Evolutionary conservation across 1,140 invertebrate species (phyloP).

Genomic region (Zophobas atratus): DNA sequence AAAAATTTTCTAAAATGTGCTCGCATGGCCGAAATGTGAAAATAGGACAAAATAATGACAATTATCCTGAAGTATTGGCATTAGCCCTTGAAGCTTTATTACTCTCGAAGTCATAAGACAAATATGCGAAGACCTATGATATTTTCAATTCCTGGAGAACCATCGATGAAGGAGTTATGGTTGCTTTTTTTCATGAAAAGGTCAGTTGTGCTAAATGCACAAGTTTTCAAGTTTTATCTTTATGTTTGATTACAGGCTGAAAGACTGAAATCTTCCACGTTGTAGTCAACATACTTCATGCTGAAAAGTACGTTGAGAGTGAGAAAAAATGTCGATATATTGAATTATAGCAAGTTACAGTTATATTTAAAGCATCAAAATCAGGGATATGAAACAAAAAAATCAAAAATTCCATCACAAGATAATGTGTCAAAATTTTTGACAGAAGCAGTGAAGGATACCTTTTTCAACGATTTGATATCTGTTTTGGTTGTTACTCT

Average conservation of each 20-base stretch:
- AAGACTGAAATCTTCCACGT: no score
- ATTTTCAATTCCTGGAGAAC: conserved; percentile 20
- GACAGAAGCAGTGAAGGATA: neutral
- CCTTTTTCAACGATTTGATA: no score
- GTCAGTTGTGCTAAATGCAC: neutral
- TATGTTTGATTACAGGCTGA: no score
- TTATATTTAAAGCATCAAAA: conserved; percentile 31
- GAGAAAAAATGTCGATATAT: conserved; percentile 28
- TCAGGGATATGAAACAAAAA: conserved; percentile 17
- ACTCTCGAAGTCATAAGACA: conserved; percentile 26
- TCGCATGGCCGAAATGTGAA: neutral
- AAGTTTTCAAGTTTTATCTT: no score
- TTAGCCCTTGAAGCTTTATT: conserved; percentile 22
- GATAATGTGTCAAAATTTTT: conserved; percentile 10
- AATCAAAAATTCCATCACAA: conserved; percentile 12
- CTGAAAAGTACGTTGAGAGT: conserved; percentile 28
- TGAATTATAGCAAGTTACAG: conserved; percentile 24
- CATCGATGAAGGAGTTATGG: conserved; percentile 12
- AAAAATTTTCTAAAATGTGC: neutral
- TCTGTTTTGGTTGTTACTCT: no score
- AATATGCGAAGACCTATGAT: conserved; percentile 23
- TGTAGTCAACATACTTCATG: conserved; percentile 12
- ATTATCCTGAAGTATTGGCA: conserved; percentile 18
- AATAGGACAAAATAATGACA: conserved; percentile 1
- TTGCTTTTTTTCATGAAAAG: conserved; percentile 31